Evolutionary conservation across 2,888 invertebrate genomes (phyloP).

Genomic region (Psylliodes chrysocephalus): DNA sequence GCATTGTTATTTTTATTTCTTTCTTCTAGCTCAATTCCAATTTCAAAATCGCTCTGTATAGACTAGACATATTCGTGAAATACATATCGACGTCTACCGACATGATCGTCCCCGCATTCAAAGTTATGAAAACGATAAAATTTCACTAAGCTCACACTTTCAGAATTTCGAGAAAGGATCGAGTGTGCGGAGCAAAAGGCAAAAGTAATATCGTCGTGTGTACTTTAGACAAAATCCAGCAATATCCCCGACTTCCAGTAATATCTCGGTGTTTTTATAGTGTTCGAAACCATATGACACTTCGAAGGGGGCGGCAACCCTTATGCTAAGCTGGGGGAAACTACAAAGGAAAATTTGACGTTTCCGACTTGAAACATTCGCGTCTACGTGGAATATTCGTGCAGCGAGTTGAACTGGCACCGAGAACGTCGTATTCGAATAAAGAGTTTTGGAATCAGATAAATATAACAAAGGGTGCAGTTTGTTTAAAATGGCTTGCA

Average conservation of each 20-base stretch:
- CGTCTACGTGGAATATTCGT: no score
- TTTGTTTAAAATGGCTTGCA: no score
- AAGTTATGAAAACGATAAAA: slow-evolving; percentile 41
- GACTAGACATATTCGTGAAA: no score
- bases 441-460: no score
- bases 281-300: slow-evolving; percentile 53
- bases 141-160: slow-evolving; percentile 44
- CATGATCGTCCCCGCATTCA: slow-evolving; percentile 16
- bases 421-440: no score
- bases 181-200: slow-evolving; percentile 54
- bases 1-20: no score
- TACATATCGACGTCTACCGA: neutral
- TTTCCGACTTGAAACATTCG: no score
- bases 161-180: slow-evolving; percentile 47
- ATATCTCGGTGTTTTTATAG: slow-evolving; percentile 58
- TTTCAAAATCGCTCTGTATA: no score
- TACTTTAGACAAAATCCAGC: slow-evolving; percentile 58
- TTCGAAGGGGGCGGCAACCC: slow-evolving; percentile 12
- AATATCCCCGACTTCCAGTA: slow-evolving; percentile 54
- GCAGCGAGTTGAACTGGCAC: no score
- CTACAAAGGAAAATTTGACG: slow-evolving; percentile 3
- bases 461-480: no score
- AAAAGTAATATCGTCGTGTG: slow-evolving; percentile 59
- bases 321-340: slow-evolving; percentile 13
- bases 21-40: no score